phyloP scores from a whole-genome alignment of 2,797 vertebrate species.

The Sebastes itinus region DNA sequence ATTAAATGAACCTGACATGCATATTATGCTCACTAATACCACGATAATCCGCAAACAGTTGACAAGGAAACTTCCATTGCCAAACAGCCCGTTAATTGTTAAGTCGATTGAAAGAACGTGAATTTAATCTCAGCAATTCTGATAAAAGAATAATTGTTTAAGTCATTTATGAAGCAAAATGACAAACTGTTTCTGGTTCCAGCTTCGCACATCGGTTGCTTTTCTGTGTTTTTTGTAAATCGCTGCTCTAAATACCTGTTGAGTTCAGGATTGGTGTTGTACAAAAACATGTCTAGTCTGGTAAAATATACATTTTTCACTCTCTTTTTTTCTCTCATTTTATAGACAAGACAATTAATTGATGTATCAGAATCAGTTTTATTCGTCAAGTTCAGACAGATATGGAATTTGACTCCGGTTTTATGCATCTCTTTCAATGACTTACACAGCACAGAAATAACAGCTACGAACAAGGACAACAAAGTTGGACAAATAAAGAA shows the following conservation, averaged over 20 bases:
- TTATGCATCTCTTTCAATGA: no score
- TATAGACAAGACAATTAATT: neutral
- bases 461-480: no score
- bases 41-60: conserved; percentile 15
- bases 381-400: no score
- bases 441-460: no score
- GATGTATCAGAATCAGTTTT: neutral
- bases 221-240: neutral
- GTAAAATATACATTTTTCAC: neutral
- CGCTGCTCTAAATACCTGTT: neutral
- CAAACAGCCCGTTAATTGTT: neutral
- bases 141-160: neutral
- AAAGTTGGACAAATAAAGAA: no score
- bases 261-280: neutral
- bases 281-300: neutral
- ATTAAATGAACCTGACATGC: conserved; percentile 46
- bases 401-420: no score
- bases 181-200: neutral
- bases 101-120: neutral
- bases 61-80: neutral
- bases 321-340: neutral
- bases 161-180: neutral
- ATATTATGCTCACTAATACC: conserved; percentile 36
- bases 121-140: neutral
- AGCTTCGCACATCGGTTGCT: neutral